Conservation (phyloP, 2,797 vertebrate genomes). For the Miichthys miiuy region DNA sequence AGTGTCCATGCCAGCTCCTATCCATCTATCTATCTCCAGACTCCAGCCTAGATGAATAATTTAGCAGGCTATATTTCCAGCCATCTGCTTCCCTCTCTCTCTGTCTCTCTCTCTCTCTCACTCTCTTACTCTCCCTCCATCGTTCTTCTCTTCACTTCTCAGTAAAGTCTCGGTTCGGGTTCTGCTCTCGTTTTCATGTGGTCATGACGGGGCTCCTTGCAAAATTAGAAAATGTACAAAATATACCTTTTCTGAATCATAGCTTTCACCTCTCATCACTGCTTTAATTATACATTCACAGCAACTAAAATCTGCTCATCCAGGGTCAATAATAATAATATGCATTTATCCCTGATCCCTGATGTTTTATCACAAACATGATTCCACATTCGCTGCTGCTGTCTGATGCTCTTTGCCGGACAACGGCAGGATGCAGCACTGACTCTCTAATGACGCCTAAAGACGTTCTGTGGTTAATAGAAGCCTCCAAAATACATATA, state of each 20-base stretch:
- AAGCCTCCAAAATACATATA: conserved; percentile 18
- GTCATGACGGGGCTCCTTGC: background rate
- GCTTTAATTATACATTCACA: background rate
- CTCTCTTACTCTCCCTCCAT: conserved; percentile 51
- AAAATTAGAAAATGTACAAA: conserved; percentile 37
- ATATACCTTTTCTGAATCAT: background rate
- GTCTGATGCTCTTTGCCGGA: background rate
- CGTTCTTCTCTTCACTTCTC: conserved; percentile 40
- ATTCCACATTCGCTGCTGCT: background rate
- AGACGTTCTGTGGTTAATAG: conserved; percentile 9
- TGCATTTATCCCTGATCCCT: background rate
- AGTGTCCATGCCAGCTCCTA: conserved; percentile 72
- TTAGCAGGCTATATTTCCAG: conserved; percentile 82
- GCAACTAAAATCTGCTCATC: background rate
- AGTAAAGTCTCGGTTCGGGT: conserved; percentile 29
- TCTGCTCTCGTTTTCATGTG: conserved; percentile 31
- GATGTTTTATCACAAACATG: background rate
- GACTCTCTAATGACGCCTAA: conserved; percentile 16
- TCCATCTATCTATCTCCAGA: conserved; percentile 78
- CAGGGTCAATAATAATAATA: conserved; percentile 2
- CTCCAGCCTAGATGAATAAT: conserved; percentile 82
- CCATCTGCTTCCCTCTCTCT: conserved; percentile 74
- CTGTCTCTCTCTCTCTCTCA: conserved; percentile 19
- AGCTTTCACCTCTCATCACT: background rate
- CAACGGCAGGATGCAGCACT: conserved; percentile 7